These are phyloP conservation scores for Poeciliopsis turneri DNA, from an alignment of 2,797 vertebrate genomes.

Conservation along the genomic window DNA sequence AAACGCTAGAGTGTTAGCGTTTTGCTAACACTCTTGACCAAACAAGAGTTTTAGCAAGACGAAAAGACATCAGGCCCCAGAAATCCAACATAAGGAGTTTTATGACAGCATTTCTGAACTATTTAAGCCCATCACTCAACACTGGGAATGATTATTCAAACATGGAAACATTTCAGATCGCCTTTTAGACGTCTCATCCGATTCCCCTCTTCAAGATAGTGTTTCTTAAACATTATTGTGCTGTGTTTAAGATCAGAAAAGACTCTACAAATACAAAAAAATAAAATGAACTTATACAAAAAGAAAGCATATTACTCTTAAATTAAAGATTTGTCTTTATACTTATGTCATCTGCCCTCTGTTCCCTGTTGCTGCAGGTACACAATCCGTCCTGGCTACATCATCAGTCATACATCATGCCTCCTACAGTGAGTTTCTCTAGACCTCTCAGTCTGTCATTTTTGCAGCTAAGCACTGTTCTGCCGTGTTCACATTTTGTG, in stretches of 20 bases:
- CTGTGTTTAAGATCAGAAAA: not conserved
- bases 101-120: not conserved
- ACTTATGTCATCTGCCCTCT: not conserved
- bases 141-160: not conserved
- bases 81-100: not conserved
- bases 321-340: not conserved
- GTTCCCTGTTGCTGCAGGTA: constrained; percentile 74
- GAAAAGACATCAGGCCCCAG: not conserved
- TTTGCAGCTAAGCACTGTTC: not conserved
- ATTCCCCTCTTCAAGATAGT: not conserved
- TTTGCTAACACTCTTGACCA: too few relatives aligned
- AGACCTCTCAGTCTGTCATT: constrained; percentile 6
- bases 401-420: constrained; percentile 94
- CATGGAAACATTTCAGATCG: not conserved
- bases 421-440: constrained; percentile 86
- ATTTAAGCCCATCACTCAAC: not conserved
- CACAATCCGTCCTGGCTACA: constrained; percentile 93
- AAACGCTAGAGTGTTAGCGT: too few relatives aligned
- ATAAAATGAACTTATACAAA: too few relatives aligned
- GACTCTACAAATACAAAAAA: not conserved
- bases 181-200: not conserved
- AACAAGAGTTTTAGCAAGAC: not conserved
- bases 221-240: not conserved
- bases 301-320: not conserved
- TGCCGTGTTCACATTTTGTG: not conserved